Base-by-base conservation (phyloP, 1,140 invertebrate species). In the Cydia pomonella region DNA sequence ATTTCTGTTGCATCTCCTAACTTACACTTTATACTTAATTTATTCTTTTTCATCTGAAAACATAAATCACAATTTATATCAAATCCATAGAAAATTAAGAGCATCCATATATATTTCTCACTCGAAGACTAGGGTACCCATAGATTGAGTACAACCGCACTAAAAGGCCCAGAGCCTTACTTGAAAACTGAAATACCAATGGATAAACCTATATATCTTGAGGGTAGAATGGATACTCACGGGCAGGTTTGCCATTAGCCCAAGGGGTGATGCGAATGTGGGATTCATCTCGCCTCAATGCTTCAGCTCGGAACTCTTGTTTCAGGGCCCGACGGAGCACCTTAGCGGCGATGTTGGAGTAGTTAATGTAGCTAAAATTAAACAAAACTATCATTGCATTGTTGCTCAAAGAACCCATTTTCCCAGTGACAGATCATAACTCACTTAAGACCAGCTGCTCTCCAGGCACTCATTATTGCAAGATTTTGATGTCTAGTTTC, bases 261-360 rank as follows among this genome's bases (percentile, higher is more conserved):
- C 97, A 98, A 77, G 95, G 95, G 18, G 97, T 97, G 77, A 98
- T 96, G 88, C 95, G 96, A 33, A 98, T 95, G 77, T 94, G 94
- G 29, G 95, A 95, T 77, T 95, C 95, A 83, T 96, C 95, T 76
- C 97, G 94, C 87, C 97, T 97, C 7, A 94, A 82, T 59, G 97
- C 97, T 72, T 97, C 97, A 16, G 92, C 92, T 83, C 93, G 94
- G 0, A 96, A 77, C 44, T 98, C 96, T 0, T 94, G 83, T 90
- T 98, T 98, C 75, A 99, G 88, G 21, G 97, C 95, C 85, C 95
- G 93, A 27, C 98, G 94, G 63, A 98, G 93, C 44, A 97, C 91
- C 87, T 94, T 95, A 12, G 97, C 97, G 83, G 97, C 97, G 87
- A 98, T 97, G 87, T 96, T 97, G 29, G 97, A 98, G 88, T 97